Percentiles rank a stretch among this genome's conserved stretches.
phyloP scores from a whole-genome alignment of 2,113 vertebrate species.

The Emydocephalus ijimae region DNA sequence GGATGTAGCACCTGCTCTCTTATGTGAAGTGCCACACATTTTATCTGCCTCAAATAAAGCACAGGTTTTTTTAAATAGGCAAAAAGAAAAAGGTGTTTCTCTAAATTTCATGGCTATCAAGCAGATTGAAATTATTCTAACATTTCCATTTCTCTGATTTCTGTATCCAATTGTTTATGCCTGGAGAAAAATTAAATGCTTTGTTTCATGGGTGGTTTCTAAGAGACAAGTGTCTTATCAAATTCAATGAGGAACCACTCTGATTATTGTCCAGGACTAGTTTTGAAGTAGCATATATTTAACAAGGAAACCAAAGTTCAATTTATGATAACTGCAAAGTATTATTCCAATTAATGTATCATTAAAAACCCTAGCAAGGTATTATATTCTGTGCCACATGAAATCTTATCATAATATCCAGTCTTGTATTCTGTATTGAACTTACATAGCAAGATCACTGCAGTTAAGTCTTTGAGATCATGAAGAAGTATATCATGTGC shows the following conservation, averaged over 20 bases:
- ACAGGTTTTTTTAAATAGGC: neutral
- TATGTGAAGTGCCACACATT: neutral
- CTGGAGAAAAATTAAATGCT: neutral
- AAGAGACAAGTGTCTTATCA: neutral
- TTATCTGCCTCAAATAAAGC: neutral
- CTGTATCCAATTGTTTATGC: neutral
- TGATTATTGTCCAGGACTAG: neutral
- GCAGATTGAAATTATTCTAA: neutral
- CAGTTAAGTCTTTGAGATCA: neutral
- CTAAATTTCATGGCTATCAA: neutral
- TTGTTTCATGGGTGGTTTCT: neutral
- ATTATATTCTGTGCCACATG: neutral
- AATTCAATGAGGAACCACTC: neutral
- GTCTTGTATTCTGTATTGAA: neutral
- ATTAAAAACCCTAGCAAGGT: neutral
- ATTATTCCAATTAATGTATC: neutral
- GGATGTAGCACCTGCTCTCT: neutral
- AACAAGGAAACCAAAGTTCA: neutral
- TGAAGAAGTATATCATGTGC: neutral
- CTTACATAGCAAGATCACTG: neutral
- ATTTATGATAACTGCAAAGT: neutral
- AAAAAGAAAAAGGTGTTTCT: neutral
- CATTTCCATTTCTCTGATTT: neutral
- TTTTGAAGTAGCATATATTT: neutral
- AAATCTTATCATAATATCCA: neutral